These are phyloP conservation scores for Galaxea fascicularis DNA, from an alignment of 92 coral and sea anemone genomes.

Conservation along the genomic window DNA sequence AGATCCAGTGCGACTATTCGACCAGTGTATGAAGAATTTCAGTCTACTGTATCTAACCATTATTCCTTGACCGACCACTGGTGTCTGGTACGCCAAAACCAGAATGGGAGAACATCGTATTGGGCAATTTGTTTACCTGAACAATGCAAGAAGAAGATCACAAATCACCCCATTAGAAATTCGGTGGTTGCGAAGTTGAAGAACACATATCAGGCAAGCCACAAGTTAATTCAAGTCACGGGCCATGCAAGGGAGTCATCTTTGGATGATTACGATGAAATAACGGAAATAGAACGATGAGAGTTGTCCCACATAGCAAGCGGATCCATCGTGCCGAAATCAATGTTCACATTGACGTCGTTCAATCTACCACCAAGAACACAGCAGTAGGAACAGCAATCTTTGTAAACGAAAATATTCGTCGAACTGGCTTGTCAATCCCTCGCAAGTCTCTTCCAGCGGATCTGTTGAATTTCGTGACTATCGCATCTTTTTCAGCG, in stretches of 20 bases:
- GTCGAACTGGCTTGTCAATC: not conserved
- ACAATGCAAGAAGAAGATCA: not conserved
- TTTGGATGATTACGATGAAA: slow-evolving; percentile 57
- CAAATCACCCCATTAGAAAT: slow-evolving; percentile 28
- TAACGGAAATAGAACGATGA: slow-evolving; percentile 31
- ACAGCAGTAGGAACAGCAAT: not conserved
- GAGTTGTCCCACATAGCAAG: slow-evolving; percentile 52
- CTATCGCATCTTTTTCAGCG: slow-evolving; percentile 12
- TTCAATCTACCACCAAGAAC: not conserved
- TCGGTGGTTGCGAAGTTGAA: slow-evolving; percentile 40
- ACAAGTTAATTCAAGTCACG: slow-evolving; percentile 43
- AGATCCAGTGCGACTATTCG: slow-evolving; percentile 51
- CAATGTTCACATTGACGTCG: not conserved
- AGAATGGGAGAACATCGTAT: slow-evolving; percentile 64
- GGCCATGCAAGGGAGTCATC: slow-evolving; percentile 65
- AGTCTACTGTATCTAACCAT: slow-evolving; percentile 40
- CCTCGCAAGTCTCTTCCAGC: not conserved
- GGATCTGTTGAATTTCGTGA: not conserved
- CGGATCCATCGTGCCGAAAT: slow-evolving; percentile 17
- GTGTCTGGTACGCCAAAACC: slow-evolving; percentile 21
- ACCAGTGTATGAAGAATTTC: slow-evolving; percentile 50
- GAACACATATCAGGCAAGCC: slow-evolving; percentile 33
- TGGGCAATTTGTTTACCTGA: slow-evolving; percentile 52
- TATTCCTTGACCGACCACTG: slow-evolving; percentile 34
- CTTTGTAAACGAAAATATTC: too few species aligned